Evolutionary conservation across 2,888 invertebrate genomes (phyloP).

Genomic region (Eurois occulta): DNA sequence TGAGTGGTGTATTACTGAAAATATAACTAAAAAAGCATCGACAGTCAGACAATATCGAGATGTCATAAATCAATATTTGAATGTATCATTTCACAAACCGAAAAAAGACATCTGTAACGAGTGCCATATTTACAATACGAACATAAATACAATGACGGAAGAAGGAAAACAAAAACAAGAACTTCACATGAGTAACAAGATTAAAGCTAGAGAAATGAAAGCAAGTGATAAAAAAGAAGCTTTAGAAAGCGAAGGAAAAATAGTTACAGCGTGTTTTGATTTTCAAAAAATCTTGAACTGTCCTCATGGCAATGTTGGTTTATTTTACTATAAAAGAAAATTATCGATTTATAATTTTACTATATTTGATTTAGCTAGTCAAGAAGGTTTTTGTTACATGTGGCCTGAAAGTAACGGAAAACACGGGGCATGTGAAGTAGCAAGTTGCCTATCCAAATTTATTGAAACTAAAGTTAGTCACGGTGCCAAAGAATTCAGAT

Average conservation of each 20-base stretch:
- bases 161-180: conserved; percentile 11
- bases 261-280: conserved; percentile 34
- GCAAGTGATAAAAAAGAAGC: conserved; percentile 5
- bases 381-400: conserved; percentile 16
- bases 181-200: not conserved
- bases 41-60: no score
- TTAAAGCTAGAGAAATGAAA: conserved; percentile 9
- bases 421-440: conserved; percentile 19
- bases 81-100: conserved; percentile 25
- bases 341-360: not conserved
- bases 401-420: conserved; percentile 16
- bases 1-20: conserved; percentile 25
- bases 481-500: not conserved
- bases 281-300: conserved; percentile 46
- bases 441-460: conserved; percentile 13
- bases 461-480: not conserved
- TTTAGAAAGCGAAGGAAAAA: conserved; percentile 11
- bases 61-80: not conserved
- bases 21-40: conserved; percentile 3
- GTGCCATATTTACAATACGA: conserved; percentile 5
- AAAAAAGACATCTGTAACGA: conserved; percentile 34
- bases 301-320: conserved; percentile 44
- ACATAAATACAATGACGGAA: conserved; percentile 2
- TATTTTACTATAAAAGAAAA: not conserved
- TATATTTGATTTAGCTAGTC: not conserved